Evolutionary conservation across 2,113 vertebrate genomes (phyloP).

Genomic region (Heterotis niloticus): DNA sequence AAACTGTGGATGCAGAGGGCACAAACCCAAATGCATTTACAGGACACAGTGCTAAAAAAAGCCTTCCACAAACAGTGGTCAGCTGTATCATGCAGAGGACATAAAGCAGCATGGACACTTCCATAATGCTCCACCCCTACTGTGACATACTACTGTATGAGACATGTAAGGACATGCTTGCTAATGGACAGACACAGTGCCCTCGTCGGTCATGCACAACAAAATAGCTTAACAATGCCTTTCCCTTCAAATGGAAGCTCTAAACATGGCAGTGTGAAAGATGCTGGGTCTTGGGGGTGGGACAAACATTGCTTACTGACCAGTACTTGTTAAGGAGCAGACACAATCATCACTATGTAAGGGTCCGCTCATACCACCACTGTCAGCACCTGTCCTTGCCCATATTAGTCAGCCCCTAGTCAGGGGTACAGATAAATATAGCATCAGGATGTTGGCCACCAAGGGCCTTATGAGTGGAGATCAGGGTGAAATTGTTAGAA

Average conservation of each 20-base stretch:
- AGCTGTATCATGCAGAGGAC: neutral
- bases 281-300: constrained; percentile 17
- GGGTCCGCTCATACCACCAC: constrained; percentile 38
- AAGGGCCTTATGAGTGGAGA: constrained; percentile 38
- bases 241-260: constrained; percentile 4
- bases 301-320: constrained; percentile 33
- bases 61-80: too few relatives aligned
- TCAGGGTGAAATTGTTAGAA: constrained; percentile 20
- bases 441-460: constrained; percentile 35
- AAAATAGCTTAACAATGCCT: constrained; percentile 23
- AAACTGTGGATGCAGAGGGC: too few relatives aligned
- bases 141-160: constrained; percentile 26
- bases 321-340: constrained; percentile 54
- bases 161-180: constrained; percentile 35
- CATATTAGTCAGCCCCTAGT: constrained; percentile 59
- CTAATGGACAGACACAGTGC: neutral
- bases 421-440: constrained; percentile 60
- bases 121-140: constrained; percentile 3
- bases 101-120: neutral
- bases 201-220: constrained; percentile 22
- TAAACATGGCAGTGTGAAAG: constrained; percentile 16
- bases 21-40: too few relatives aligned
- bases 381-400: constrained; percentile 37
- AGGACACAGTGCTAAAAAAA: too few relatives aligned
- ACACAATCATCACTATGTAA: constrained; percentile 62